Base-by-base conservation (phyloP, 2,888 invertebrate species). In the Leucophora obtusa region DNA sequence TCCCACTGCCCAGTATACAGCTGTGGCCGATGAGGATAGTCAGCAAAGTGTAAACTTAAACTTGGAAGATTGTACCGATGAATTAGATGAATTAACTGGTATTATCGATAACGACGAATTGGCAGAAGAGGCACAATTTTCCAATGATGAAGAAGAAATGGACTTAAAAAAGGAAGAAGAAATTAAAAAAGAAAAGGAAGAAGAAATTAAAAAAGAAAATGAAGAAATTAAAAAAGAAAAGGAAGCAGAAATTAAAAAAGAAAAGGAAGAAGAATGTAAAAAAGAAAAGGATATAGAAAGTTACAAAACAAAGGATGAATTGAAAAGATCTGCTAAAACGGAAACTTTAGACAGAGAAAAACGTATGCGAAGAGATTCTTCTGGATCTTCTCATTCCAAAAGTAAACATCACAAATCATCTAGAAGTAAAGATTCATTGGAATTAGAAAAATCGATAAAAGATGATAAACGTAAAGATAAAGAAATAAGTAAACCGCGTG, bases 1-100 rank as follows among this genome's bases (percentile, higher is more conserved):
- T 1, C 74, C 83, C 1, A 80, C 82, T 0, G 58, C 24, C 18
- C 54, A 59, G 18, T n/a, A 35, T n/a, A 28, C 33, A 38, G 2
- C 33, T 14, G 51, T 11, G 47, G 28, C 51, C 51, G 62, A 60
- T 18, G 71, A 59, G 8, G 65, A 69, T n/a, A 73, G 76, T 24
- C 18, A 38, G 35, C 65, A 56, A 33, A 74, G 60, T 53, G 47
- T 18, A 5, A 66, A 79, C 5, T 69, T 86, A 43, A 82, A 85
- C 79, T 77, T 86, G 7, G 84, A 84, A 18, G 85, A 85, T 66
- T 86, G 86, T 21, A 83, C 83, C 17, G 86, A 86, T 43, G 86
- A 86, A 50, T 68, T 86, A 8, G 83, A 85, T n/a, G 85, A 86
- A 56, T 68, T 86, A 8, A 83, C 84, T 6, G 84, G 83, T 1